Conservation (phyloP, 2,797 vertebrate genomes). For the Helostoma temminkii region DNA sequence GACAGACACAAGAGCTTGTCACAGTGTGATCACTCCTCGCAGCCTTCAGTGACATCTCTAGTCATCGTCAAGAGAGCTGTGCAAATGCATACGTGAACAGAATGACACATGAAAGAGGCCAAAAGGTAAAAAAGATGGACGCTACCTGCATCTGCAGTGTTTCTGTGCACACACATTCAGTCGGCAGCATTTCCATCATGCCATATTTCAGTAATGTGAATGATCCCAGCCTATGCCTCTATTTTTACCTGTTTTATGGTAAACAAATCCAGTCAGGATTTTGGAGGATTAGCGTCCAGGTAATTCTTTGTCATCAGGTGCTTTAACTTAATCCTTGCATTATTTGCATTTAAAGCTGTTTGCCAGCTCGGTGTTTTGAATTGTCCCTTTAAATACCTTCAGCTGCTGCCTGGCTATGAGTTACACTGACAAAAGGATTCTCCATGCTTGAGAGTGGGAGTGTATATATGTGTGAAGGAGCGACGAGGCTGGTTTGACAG, state of each 20-base stretch:
- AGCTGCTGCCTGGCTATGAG: constrained; percentile 47
- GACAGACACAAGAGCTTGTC: constrained; percentile 48
- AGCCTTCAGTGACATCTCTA: constrained; percentile 8
- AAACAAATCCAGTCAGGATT: constrained; percentile 68
- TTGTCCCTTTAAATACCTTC: constrained; percentile 54
- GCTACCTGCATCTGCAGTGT: not conserved
- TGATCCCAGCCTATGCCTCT: constrained; percentile 35
- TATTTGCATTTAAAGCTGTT: constrained; percentile 49
- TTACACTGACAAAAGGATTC: constrained; percentile 39
- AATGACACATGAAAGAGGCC: constrained; percentile 26
- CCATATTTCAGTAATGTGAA: constrained; percentile 8
- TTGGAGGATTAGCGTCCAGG: constrained; percentile 49
- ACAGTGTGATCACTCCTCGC: constrained; percentile 44
- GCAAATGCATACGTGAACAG: not conserved
- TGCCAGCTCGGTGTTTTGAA: constrained; percentile 42
- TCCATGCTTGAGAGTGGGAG: constrained; percentile 12
- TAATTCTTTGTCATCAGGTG: constrained; percentile 56
- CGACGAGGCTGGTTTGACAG: constrained; percentile 27
- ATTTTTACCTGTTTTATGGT: constrained; percentile 53
- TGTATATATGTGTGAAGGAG: not conserved
- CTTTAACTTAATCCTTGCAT: constrained; percentile 55
- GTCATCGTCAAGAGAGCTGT: constrained; percentile 15
- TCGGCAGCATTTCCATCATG: not conserved
- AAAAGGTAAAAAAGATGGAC: constrained; percentile 22
- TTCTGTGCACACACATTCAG: too few species aligned